These are phyloP conservation scores for Leptothorax acervorum DNA, from an alignment of 2,888 invertebrate genomes.

Conservation along the genomic window DNA sequence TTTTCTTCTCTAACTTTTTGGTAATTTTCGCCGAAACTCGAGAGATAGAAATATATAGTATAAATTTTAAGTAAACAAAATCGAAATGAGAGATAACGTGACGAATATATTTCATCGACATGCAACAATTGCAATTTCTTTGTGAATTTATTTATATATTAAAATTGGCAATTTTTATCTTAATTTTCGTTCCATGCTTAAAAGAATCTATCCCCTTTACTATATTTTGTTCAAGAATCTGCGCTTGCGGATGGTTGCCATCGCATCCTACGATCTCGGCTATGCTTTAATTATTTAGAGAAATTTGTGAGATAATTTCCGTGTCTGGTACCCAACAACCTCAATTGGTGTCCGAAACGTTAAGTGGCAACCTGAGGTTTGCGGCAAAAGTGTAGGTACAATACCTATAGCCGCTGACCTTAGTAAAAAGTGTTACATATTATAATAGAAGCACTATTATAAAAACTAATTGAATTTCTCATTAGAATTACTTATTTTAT, in stretches of 20 bases:
- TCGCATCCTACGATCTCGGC: background rate
- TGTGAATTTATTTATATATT: background rate
- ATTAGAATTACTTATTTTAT: background rate
- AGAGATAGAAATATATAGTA: background rate
- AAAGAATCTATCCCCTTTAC: background rate
- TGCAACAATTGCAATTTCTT: background rate
- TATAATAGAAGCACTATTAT: background rate
- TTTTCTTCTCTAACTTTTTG: background rate
- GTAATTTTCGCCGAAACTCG: slow-evolving; percentile 7
- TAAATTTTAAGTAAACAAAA: background rate
- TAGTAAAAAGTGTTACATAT: background rate
- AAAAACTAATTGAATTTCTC: background rate
- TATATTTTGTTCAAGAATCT: background rate
- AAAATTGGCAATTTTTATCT: background rate
- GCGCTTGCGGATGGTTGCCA: background rate
- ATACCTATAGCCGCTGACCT: background rate
- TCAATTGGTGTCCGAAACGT: background rate
- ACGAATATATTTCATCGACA: background rate
- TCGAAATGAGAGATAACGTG: background rate
- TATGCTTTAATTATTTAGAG: slow-evolving; percentile 4
- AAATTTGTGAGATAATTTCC: slow-evolving; percentile 3
- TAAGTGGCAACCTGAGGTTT: background rate
- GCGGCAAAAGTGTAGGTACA: background rate
- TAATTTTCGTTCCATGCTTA: background rate
- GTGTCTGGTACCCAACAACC: background rate